Evolutionary conservation across 2,113 vertebrate genomes (phyloP).

Genomic region (Chloropsis hardwickii): DNA sequence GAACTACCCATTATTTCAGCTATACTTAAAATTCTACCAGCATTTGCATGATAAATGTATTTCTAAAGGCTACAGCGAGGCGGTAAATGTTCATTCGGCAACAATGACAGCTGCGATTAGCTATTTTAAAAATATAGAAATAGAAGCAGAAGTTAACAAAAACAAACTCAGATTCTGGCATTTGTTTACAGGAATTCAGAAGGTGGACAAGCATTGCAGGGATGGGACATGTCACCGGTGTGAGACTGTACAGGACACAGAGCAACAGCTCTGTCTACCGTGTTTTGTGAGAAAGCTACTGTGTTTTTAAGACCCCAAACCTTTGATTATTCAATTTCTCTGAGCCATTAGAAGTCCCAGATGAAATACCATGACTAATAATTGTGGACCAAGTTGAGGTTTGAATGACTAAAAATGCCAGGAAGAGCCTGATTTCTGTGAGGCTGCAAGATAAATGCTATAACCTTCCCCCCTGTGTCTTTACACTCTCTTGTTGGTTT

Average conservation of each 20-base stretch:
- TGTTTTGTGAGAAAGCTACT: not conserved
- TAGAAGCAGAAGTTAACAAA: not conserved
- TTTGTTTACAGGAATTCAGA: not conserved
- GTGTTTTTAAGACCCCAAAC: not conserved
- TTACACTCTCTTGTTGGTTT: not conserved
- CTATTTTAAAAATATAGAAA: not conserved
- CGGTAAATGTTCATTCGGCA: not conserved
- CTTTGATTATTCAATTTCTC: not conserved
- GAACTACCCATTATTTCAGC: conserved; percentile 33
- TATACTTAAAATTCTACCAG: conserved; percentile 33
- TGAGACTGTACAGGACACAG: not conserved
- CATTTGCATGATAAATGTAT: conserved; percentile 48
- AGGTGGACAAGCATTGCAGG: not conserved
- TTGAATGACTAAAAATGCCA: not conserved
- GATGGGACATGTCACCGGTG: not conserved
- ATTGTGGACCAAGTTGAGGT: not conserved
- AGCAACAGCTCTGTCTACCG: not conserved
- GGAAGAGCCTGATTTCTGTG: not conserved
- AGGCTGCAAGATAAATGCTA: not conserved
- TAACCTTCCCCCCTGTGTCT: not conserved
- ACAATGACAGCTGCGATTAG: conserved; percentile 23
- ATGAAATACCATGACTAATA: not conserved
- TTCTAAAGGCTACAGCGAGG: conserved; percentile 25
- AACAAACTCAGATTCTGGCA: not conserved
- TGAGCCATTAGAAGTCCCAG: not conserved